Base-by-base conservation (phyloP, 1,140 invertebrate species). In the Pseudomyrmex cubaensis region DNA sequence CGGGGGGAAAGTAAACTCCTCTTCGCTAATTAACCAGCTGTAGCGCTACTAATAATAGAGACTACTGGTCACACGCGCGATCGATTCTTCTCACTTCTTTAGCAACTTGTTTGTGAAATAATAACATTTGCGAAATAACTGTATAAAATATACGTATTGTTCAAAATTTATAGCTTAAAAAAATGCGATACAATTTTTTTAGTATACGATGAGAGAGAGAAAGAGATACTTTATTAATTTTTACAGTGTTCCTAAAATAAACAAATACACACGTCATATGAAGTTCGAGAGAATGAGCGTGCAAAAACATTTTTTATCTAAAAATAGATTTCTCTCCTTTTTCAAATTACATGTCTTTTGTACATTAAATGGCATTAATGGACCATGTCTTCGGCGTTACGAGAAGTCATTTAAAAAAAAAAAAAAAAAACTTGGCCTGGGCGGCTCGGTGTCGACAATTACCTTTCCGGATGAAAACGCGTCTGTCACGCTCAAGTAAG, bases 401-500 rank as follows among this genome's bases (percentile, higher is more conserved):
- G 64, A 72, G n/a, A 48, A 70, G 76, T 70, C 54, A 17, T 52
- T 20, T n/a, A 56, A 25, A 78, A 78, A 70, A 78, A 50, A 54
- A 25, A 25, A 0, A 25, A 25, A 35, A 35, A 35, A 35, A 1
- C 35, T 7, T 15, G 35, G 62, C 17, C 22, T 10, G 50, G 1
- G 10, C 17, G 20, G 76, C 59, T 78, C 52, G 15, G 54, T 70
- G 64, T 54, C 66, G 54, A 72, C 76, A 59, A 80, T 80, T 80
- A 50, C 20, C 66, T 80, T 80, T 72, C 76, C 66, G 66, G 76
- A 80, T 80, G 64, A 69, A 80, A 80, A 80, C 66, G 76, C 76
- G 66, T 72, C 76, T 80, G 76, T 80, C 54, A 80, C 76, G 76
- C 76, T 80, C 66, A 80, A 80, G 66, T 70, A 17, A 80, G 76